Evolutionary conservation across 2,797 vertebrate species (phyloP).

Genomic region (Sparidentex hasta): DNA sequence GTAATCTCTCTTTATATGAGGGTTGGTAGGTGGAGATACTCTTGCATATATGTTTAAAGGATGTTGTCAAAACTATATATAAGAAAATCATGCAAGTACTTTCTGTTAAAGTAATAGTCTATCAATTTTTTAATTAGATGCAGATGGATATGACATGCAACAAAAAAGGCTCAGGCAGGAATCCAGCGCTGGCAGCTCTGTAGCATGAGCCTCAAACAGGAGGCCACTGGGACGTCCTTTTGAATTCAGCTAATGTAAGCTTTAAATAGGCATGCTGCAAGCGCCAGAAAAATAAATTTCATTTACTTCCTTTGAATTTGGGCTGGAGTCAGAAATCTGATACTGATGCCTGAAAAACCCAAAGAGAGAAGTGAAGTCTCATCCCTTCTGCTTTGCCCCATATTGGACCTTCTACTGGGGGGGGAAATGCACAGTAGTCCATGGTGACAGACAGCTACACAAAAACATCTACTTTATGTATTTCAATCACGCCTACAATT

Average conservation of each 20-base stretch:
- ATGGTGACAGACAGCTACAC: too few relatives aligned
- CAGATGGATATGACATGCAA: slow-evolving; percentile 12
- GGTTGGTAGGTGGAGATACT: not conserved
- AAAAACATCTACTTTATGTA: too few relatives aligned
- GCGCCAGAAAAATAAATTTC: not conserved
- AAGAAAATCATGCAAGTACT: not conserved
- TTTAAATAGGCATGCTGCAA: not conserved
- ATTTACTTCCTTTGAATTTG: not conserved
- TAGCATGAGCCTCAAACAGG: not conserved
- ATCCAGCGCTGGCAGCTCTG: not conserved
- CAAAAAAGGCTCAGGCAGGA: slow-evolving; percentile 13
- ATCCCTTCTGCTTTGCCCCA: too few relatives aligned
- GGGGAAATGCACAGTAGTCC: too few relatives aligned
- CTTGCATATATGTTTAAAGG: not conserved
- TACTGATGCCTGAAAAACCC: not conserved
- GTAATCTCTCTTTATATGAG: not conserved
- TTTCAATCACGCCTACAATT: too few relatives aligned
- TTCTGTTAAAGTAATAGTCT: not conserved
- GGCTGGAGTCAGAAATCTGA: not conserved
- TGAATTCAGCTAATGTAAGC: slow-evolving; percentile 2
- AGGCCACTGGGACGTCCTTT: not conserved
- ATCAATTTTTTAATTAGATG: slow-evolving; percentile 15
- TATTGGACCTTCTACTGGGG: too few relatives aligned
- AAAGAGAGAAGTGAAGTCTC: too few relatives aligned
- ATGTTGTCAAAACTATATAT: not conserved